Evolutionary conservation across 35 echinoderm and acorn worm species (phyloP), one percentile per base, ranked within the genome.

Genomic region (Apostichopus japonicus): DNA sequence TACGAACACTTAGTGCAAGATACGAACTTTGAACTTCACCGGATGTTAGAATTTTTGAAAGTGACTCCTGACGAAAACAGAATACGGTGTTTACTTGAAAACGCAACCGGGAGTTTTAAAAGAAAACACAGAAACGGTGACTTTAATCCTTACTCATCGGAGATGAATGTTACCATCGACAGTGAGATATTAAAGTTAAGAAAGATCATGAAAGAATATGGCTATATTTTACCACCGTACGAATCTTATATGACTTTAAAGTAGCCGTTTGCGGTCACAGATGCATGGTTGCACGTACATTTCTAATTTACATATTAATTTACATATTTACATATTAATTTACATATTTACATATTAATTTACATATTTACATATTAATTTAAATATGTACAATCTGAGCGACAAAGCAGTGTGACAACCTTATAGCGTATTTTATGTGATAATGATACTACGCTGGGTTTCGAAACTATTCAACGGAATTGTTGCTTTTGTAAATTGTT

Each of bases 1-100:
- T 88, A 88, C 58, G 86, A 88, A 72, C 8, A 88, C 27, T 24
- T 88, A 13, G 86, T 88, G 7, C 17, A 88, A 62, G 52, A 88
- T 59, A 88, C 86, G 4, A 27, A 88, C 65, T 16, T 24, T 10
- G 86, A 88, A 53, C 65, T 88, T 8, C 86, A 59, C 6, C 16
- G 86, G 24, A 88, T 88, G 55, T 23, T 88, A 16, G 86, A 88
- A 13, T 88, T 88, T 53, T 59, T 88, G 6, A 16, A 72, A 8
- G 86, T 88, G 23, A 65, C 86, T 8, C 86, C 65, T 23, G 70
- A 27, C 7, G 86, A 88, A 17, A 62, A 22, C 4, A 55, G 86
- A 11, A 88, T 88, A 61, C 54, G 13, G 8, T 88, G 86, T 72
- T 15, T 88, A 4, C 11, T 88, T 8, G 0, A 62, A 22, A 22